A percentile compares a stretch with the other conserved stretches of the same genome.
These are phyloP conservation scores for Dasysyrphus tricinctus DNA, from an alignment of 2,888 invertebrate species.

Conservation along the genomic window DNA sequence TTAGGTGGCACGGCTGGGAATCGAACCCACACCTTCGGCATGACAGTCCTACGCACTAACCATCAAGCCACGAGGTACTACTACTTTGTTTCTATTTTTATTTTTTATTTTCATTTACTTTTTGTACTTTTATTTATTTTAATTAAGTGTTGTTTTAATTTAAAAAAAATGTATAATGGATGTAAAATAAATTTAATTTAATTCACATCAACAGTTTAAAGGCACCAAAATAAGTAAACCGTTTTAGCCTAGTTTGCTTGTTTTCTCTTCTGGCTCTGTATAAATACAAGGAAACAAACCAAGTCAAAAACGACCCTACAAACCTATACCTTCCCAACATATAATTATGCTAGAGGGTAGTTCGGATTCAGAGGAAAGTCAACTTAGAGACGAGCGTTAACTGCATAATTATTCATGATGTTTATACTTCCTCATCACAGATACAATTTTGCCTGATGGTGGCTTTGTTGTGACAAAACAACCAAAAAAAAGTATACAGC, in stretches of 20 bases:
- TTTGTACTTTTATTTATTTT: no score
- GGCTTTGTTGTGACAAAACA: slow-evolving; percentile 43
- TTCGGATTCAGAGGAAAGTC: slow-evolving; percentile 38
- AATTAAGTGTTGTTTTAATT: slow-evolving; percentile 46
- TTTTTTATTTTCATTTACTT: no score
- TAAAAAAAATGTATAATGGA: slow-evolving; percentile 44
- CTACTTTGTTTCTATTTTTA: no score
- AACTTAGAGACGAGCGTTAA: slow-evolving; percentile 66
- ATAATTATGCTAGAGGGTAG: slow-evolving; percentile 41
- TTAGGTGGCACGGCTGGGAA: no score
- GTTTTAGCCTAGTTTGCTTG: slow-evolving; percentile 47
- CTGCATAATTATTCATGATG: slow-evolving; percentile 75
- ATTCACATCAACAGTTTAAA: slow-evolving; percentile 39
- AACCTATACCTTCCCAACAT: neutral
- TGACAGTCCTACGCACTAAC: no score
- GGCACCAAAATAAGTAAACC: slow-evolving; percentile 20
- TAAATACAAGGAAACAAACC: slow-evolving; percentile 1
- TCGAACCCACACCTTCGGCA: no score
- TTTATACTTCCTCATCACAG: slow-evolving; percentile 52
- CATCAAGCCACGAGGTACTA: no score
- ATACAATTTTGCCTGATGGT: neutral
- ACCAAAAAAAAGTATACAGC: slow-evolving; percentile 17
- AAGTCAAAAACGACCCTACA: slow-evolving; percentile 32
- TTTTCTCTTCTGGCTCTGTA: slow-evolving; percentile 25
- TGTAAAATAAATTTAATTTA: slow-evolving; percentile 63